A percentile compares a stretch with the other conserved stretches of the same genome.
Evolutionary conservation across 2,797 vertebrate species (phyloP).

Genomic region (Liasis olivaceus): DNA sequence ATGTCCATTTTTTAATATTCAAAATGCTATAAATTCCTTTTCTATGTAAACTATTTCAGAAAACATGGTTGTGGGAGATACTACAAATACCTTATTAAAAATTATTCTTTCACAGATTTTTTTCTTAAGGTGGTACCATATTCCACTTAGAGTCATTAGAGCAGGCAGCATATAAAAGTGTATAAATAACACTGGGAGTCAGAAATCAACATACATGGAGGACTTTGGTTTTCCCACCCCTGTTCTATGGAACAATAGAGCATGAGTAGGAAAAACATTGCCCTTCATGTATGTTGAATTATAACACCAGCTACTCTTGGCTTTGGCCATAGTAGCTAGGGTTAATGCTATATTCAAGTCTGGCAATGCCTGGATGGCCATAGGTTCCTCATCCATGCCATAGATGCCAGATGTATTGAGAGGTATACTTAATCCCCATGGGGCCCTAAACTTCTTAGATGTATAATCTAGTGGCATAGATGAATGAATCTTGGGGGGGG

Average conservation of each 20-base stretch:
- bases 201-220: neutral
- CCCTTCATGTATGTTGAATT: neutral
- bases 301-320: neutral
- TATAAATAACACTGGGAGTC: neutral
- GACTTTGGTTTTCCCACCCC: neutral
- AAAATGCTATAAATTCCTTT: neutral
- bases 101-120: neutral
- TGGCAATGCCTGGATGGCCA: neutral
- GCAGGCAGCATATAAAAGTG: neutral
- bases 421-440: neutral
- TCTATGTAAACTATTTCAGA: neutral
- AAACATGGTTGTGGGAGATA: neutral
- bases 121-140: neutral
- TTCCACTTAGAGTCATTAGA: neutral
- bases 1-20: neutral
- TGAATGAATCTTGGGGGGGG: neutral
- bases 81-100: neutral
- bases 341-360: neutral
- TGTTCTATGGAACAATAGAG: neutral
- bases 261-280: neutral
- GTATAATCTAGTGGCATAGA: neutral
- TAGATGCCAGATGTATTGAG: neutral
- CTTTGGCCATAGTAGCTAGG: neutral
- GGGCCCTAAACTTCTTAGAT: neutral
- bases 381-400: neutral